These are phyloP conservation scores for Stigmatopora nigra DNA, from an alignment of 2,113 vertebrate species.

Conservation along the genomic window DNA sequence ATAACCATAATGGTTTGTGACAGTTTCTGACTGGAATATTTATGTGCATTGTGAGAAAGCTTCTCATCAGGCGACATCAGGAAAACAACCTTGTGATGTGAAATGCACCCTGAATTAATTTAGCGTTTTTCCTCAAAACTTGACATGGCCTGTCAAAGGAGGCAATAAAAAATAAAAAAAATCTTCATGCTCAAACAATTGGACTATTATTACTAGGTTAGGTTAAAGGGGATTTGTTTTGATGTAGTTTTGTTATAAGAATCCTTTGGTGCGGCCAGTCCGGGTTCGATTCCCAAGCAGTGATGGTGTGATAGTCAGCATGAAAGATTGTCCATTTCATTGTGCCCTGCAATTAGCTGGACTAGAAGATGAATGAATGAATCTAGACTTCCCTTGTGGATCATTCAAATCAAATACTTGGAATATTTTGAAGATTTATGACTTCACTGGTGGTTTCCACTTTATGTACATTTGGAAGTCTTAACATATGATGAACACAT, in stretches of 20 bases:
- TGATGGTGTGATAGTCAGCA: too few relatives aligned
- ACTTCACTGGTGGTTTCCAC: neutral
- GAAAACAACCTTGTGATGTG: slow-evolving; percentile 23
- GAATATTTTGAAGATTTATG: neutral
- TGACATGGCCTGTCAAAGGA: slow-evolving; percentile 18
- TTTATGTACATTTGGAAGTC: slow-evolving; percentile 3
- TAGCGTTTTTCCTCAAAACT: slow-evolving; percentile 11
- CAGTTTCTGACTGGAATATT: slow-evolving; percentile 50
- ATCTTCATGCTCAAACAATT: slow-evolving; percentile 23
- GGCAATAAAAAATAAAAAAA: neutral
- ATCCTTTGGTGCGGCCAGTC: too few relatives aligned
- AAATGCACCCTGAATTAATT: slow-evolving; percentile 13
- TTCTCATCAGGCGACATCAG: slow-evolving; percentile 10
- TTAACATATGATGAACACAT: slow-evolving; percentile 3
- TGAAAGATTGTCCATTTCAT: neutral
- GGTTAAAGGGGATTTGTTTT: neutral
- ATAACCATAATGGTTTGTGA: slow-evolving; percentile 3
- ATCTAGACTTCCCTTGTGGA: neutral
- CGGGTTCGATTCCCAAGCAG: too few relatives aligned
- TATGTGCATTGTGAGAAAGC: slow-evolving; percentile 32
- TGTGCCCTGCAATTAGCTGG: neutral
- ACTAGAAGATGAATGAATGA: neutral
- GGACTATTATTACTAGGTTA: slow-evolving; percentile 7
- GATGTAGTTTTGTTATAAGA: neutral
- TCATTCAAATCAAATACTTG: neutral